Conservation (phyloP, 2,797 vertebrate genomes). For the Galaxias olidus region DNA sequence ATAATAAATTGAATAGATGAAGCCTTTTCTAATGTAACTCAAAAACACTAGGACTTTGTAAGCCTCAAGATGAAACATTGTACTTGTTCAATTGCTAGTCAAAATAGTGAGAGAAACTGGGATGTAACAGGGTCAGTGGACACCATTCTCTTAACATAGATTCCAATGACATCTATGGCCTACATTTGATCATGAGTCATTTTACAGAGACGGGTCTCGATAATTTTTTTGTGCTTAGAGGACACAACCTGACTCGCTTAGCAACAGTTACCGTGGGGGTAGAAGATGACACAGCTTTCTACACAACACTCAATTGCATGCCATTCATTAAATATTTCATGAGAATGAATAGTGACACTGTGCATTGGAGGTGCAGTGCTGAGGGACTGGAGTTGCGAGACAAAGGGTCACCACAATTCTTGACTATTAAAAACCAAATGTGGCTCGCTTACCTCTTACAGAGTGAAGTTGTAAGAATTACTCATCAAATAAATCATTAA, state of each 20-base stretch:
- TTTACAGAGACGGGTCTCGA: conserved; percentile 13
- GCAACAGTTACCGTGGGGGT: conserved; percentile 15
- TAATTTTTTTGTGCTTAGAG: conserved; percentile 18
- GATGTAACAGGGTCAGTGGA: not conserved
- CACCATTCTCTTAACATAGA: too few species aligned
- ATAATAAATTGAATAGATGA: too few species aligned
- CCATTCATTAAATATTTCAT: conserved; percentile 69
- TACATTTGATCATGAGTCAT: conserved; percentile 3
- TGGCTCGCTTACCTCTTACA: too few species aligned
- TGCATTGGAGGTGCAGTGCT: conserved; percentile 51
- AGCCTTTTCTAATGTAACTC: too few species aligned
- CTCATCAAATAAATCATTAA: too few species aligned
- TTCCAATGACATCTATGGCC: conserved; percentile 10
- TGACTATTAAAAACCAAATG: too few species aligned
- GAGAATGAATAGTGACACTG: conserved; percentile 58
- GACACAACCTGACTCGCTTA: conserved; percentile 30
- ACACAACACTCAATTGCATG: conserved; percentile 42
- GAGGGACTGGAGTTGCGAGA: conserved; percentile 11
- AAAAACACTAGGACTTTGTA: too few species aligned
- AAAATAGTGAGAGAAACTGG: conserved; percentile 9
- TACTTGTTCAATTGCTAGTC: too few species aligned
- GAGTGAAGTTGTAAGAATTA: too few species aligned
- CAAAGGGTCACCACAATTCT: not conserved
- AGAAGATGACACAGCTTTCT: conserved; percentile 42
- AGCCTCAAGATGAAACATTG: too few species aligned